Conservation (phyloP, 2,888 invertebrate species). For the Leptogaster cylindrica region DNA sequence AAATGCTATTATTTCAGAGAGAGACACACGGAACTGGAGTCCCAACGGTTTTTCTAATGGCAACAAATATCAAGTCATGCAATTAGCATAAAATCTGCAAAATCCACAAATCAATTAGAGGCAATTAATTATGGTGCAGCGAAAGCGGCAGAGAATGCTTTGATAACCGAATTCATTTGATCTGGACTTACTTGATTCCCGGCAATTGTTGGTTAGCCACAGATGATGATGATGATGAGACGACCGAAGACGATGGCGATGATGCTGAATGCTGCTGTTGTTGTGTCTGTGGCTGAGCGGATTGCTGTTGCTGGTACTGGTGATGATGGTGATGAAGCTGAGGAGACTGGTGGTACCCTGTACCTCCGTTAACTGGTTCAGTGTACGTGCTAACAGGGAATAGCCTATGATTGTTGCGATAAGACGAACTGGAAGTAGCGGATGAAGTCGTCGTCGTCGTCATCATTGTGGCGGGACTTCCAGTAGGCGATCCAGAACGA, state of each 20-base stretch:
- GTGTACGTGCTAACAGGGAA: conserved; percentile 76
- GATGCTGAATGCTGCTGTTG: conserved; percentile 39
- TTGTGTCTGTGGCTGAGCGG: conserved; percentile 46
- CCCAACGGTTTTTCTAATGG: background rate
- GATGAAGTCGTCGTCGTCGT: conserved; percentile 42
- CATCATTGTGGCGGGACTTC: conserved; percentile 35
- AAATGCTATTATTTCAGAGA: too few relatives aligned
- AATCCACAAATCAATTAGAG: conserved; percentile 44
- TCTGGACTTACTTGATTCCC: conserved; percentile 44
- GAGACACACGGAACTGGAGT: too few relatives aligned
- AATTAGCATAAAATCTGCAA: conserved; percentile 43
- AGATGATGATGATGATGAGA: too few relatives aligned
- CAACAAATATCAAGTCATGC: conserved; percentile 26
- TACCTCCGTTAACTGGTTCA: conserved; percentile 63
- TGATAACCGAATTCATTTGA: background rate
- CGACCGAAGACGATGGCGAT: too few relatives aligned
- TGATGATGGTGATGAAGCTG: conserved; percentile 51
- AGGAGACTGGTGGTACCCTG: conserved; percentile 53
- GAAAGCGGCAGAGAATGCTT: background rate
- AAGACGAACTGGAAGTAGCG: conserved; percentile 50
- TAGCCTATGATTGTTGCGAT: conserved; percentile 64
- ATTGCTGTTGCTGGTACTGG: conserved; percentile 47
- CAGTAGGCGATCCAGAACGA: conserved; percentile 44
- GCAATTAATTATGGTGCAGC: conserved; percentile 2
- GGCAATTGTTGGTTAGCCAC: conserved; percentile 52